phyloP scores from a whole-genome alignment of 1,140 invertebrate genomes.

The Lethocerus indicus region DNA sequence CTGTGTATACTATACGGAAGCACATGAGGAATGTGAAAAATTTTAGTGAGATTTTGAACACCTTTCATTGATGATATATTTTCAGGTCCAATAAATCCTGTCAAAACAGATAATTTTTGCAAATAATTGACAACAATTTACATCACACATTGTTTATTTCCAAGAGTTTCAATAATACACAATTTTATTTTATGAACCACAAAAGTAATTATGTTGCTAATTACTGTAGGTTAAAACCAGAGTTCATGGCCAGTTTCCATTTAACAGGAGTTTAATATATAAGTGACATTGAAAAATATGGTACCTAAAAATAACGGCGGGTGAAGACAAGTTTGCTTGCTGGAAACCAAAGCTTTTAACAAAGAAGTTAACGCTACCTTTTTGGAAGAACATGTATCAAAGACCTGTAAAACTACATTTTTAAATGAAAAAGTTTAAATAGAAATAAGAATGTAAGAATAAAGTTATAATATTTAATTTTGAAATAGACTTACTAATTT shows the following conservation, averaged over 20 bases:
- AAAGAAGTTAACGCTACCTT: not conserved
- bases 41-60: not conserved
- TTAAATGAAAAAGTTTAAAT: not conserved
- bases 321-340: slow-evolving; percentile 2
- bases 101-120: not conserved
- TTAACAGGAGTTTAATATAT: not conserved
- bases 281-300: not conserved
- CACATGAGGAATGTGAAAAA: slow-evolving; percentile 1
- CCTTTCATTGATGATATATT: not conserved
- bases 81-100: slow-evolving; percentile 2
- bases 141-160: no score
- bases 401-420: slow-evolving; percentile 1
- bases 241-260: no score
- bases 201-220: not conserved
- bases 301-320: slow-evolving; percentile 1
- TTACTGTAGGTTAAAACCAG: no score
- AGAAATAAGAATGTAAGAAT: not conserved
- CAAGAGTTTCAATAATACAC: not conserved
- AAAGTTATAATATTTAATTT: not conserved
- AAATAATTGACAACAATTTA: not conserved
- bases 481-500: not conserved
- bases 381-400: slow-evolving; percentile 2
- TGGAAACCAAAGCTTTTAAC: slow-evolving; percentile 2
- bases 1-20: not conserved
- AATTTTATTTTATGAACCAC: not conserved